Base-by-base conservation (phyloP, 2,113 vertebrate genomes). In the Mus spicilegus region DNA sequence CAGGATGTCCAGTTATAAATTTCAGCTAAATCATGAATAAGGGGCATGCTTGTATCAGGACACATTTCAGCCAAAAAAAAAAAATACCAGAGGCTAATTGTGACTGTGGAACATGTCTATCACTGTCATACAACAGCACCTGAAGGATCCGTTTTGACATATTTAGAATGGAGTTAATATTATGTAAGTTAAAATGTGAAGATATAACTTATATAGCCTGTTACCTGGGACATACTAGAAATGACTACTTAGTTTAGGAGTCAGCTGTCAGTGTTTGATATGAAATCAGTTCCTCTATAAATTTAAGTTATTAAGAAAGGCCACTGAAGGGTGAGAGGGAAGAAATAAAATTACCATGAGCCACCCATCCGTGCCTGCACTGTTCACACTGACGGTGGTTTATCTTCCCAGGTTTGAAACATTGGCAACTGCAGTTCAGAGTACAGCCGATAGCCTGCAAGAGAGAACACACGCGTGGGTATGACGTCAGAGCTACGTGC, bases 321-420 rank as follows among this genome's bases (percentile, higher is more conserved):
- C 51, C 3, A 33, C 9, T 24, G 56, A 8, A 39, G 65, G 69
- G 33, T 22, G 54, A 84, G 36, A 85, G 9, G 9, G 28, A 20
- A 22, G 7, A 16, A 20, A 78, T 8, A 97, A 9, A 99, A 19
- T 99, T 99, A 99, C 99, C 99, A 30, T 99, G 99, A 67, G 99
- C 99, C 72, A 99, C 99, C 99, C 99, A 99, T 98, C 99, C 99
- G 88, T 99, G 99, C 93, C 99, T 99, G 98, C 99, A 99, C 51
- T 99, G 99, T 82, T 99, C 99, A 98, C 99, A 99, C 96, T 99
- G 99, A 77, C 99, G 99, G 90, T 99, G 99, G 98, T 99, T 99
- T 98, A 99, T 99, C 97, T 99, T 99, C 87, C 99, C 99, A 9
- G 99, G 99, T 97, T 99, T 99, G 98, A 99, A 99, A 97, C 99